A percentile compares a stretch with the other conserved stretches of the same genome.
Conservation (phyloP, 37 sponge, comb jelly and placozoan genomes). For the Halichondria panicea region DNA sequence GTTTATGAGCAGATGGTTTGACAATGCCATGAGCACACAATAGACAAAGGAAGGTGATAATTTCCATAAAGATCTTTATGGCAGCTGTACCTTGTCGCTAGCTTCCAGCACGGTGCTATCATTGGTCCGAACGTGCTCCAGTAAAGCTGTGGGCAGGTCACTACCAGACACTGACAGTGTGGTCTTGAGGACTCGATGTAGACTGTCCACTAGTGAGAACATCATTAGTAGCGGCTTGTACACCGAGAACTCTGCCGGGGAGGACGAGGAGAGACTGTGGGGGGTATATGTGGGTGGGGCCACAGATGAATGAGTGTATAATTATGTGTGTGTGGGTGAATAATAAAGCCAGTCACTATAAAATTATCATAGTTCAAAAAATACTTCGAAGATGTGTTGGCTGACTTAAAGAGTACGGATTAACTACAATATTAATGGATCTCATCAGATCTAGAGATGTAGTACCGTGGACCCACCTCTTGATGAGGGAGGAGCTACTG, state of each 20-base stretch:
- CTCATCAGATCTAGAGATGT: background rate
- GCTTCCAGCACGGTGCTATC: constrained; percentile 41
- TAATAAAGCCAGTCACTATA: too few species aligned
- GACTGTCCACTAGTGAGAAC: constrained; percentile 75
- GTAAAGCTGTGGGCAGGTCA: constrained; percentile 43
- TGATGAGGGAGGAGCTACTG: constrained; percentile 44
- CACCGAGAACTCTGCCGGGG: constrained; percentile 50
- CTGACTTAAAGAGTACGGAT: too few species aligned
- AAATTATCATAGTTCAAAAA: too few species aligned
- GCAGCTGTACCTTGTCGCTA: constrained; percentile 83
- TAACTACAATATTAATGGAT: too few species aligned
- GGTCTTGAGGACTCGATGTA: constrained; percentile 70
- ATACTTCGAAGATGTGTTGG: too few species aligned
- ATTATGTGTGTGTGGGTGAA: too few species aligned
- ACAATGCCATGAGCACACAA: too few species aligned
- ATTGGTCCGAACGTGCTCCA: constrained; percentile 78
- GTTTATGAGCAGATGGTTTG: too few species aligned
- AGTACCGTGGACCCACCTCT: constrained; percentile 30
- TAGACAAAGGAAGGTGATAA: too few species aligned
- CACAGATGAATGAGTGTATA: too few species aligned
- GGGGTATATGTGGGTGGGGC: too few species aligned
- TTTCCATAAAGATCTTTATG: too few species aligned
- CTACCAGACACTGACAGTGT: background rate
- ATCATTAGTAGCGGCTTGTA: constrained; percentile 78
- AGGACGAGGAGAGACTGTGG: constrained; percentile 60